Evolutionary conservation across 2,797 vertebrate genomes (phyloP).

Genomic region (Pantherophis alleghaniensis): DNA sequence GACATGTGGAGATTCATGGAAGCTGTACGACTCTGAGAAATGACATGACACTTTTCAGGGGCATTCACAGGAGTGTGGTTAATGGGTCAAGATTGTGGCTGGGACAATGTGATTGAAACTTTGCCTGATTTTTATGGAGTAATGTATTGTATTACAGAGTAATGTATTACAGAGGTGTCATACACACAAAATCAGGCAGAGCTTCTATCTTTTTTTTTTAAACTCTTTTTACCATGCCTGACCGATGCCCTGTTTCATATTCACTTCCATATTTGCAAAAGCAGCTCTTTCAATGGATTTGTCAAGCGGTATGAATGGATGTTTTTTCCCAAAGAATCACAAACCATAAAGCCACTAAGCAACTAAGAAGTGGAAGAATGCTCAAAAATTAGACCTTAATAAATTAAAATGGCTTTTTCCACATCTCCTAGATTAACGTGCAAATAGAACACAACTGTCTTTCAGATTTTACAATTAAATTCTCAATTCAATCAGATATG

Average conservation of each 20-base stretch:
- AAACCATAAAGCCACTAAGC: not conserved
- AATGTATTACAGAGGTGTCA: not conserved
- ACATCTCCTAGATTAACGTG: not conserved
- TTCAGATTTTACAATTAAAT: not conserved
- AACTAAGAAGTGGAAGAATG: not conserved
- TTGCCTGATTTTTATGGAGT: not conserved
- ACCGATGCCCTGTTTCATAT: not conserved
- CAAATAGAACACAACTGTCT: not conserved
- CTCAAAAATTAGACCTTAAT: not conserved
- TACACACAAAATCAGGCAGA: not conserved
- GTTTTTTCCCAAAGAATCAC: not conserved
- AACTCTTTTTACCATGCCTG: not conserved
- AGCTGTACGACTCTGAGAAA: not conserved
- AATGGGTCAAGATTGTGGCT: not conserved
- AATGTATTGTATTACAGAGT: not conserved
- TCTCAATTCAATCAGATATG: not conserved
- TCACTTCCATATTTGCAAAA: not conserved
- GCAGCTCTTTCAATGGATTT: not conserved
- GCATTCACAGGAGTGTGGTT: not conserved
- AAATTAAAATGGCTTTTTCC: not conserved
- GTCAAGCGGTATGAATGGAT: not conserved
- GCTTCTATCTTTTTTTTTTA: no score
- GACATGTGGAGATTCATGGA: not conserved
- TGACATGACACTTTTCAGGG: not conserved
- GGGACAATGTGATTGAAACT: not conserved